Evolutionary conservation across 2,113 vertebrate genomes (phyloP).

Genomic region (Pluvialis apricaria): DNA sequence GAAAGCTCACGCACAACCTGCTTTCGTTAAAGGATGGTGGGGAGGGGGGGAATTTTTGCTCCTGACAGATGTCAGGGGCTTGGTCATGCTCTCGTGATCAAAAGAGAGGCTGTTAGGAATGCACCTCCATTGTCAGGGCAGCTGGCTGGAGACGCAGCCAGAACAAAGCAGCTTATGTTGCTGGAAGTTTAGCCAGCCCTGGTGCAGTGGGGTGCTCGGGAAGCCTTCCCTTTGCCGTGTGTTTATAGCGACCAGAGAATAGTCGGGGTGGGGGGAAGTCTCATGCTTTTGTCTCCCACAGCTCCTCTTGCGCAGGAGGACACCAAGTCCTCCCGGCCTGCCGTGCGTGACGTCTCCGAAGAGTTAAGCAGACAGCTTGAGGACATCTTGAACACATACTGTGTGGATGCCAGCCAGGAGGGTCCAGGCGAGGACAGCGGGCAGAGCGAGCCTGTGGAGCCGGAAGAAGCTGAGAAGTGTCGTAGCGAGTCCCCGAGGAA

Average conservation of each 20-base stretch:
- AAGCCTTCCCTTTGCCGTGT: background rate
- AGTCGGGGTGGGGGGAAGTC: no score
- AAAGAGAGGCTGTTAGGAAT: background rate
- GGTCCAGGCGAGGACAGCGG: conserved; percentile 66
- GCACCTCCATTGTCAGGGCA: conserved; percentile 11
- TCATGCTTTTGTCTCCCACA: background rate
- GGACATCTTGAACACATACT: conserved; percentile 95
- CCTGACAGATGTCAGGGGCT: conserved; percentile 17
- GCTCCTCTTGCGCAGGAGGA: conserved; percentile 28
- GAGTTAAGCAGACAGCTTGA: conserved; percentile 93
- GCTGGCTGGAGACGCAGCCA: background rate
- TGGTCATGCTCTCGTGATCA: background rate
- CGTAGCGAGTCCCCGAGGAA: conserved; percentile 71
- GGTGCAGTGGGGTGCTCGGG: background rate
- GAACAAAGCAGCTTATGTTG: conserved; percentile 10
- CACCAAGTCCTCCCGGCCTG: conserved; percentile 48
- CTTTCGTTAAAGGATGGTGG: background rate
- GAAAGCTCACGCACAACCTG: background rate
- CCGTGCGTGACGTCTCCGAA: conserved; percentile 83
- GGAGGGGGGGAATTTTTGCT: background rate
- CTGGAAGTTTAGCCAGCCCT: background rate
- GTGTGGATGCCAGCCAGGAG: conserved; percentile 78
- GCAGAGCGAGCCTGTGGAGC: conserved; percentile 69
- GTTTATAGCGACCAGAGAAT: background rate
- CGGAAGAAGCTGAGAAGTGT: conserved; percentile 72